A percentile compares a stretch with the other conserved stretches of the same genome.
Conservation (phyloP, 1,140 invertebrate genomes). For the Microvelia longipes region DNA sequence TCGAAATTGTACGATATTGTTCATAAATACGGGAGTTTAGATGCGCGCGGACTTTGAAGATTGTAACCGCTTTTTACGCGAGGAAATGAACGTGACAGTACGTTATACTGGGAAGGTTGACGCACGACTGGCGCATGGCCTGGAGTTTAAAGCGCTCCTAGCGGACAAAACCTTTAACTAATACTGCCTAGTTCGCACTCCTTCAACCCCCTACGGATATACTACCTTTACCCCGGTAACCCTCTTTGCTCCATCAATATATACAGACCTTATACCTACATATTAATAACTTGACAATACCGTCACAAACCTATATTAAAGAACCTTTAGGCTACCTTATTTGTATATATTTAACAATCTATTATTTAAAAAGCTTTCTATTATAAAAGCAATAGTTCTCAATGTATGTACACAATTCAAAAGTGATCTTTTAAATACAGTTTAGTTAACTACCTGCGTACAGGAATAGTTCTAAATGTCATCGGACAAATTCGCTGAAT, state of each 20-base stretch:
- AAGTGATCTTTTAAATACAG: too few species aligned
- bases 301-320: too few species aligned
- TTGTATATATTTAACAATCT: too few species aligned
- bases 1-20: background rate
- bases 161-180: background rate
- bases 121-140: background rate
- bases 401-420: too few species aligned
- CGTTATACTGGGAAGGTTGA: background rate
- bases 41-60: background rate
- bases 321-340: too few species aligned
- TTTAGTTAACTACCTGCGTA: too few species aligned
- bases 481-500: too few species aligned
- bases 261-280: background rate
- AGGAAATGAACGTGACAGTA: too few species aligned
- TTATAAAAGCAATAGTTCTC: too few species aligned
- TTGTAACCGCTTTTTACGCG: background rate
- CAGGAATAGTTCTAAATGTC: too few species aligned
- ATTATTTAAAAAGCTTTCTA: too few species aligned
- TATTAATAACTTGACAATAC: background rate
- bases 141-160: background rate
- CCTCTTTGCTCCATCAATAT: background rate
- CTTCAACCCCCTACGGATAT: too few species aligned
- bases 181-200: background rate
- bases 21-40: background rate
- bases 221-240: background rate